These are phyloP conservation scores for Drosophila nigromelanica DNA, from an alignment of 1,140 invertebrate species.

Conservation along the genomic window DNA sequence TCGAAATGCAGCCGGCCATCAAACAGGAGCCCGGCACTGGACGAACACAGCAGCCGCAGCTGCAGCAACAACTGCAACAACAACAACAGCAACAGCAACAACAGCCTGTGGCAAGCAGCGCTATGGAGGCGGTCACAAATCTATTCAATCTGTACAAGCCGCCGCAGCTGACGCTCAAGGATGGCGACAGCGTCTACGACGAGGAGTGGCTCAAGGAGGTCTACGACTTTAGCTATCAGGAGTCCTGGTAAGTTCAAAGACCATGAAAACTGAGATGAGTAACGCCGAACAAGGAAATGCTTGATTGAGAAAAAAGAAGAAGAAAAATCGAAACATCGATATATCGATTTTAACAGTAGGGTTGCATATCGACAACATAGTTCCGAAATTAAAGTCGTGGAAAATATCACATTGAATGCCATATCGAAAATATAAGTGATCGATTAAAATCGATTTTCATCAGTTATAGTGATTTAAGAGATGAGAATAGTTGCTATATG, in stretches of 20 bases:
- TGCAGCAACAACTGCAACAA: background rate
- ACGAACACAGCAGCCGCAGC: background rate
- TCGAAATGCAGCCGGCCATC: slow-evolving; percentile 65
- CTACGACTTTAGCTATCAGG: slow-evolving; percentile 93
- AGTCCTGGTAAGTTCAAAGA: slow-evolving; percentile 89
- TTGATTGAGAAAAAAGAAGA: too few species aligned
- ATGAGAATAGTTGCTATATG: too few species aligned
- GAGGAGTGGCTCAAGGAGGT: slow-evolving; percentile 92
- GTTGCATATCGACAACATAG: too few species aligned
- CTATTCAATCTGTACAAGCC: slow-evolving; percentile 86
- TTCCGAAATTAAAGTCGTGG: too few species aligned
- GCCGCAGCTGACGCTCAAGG: slow-evolving; percentile 89
- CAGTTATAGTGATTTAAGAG: too few species aligned
- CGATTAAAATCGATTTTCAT: too few species aligned
- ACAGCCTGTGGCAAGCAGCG: slow-evolving; percentile 23
- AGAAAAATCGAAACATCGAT: too few species aligned
- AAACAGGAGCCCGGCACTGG: slow-evolving; percentile 63
- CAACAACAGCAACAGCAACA: background rate
- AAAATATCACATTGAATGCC: too few species aligned
- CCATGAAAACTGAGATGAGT: too few species aligned
- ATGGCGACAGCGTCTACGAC: slow-evolving; percentile 89
- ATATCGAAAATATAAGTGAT: too few species aligned
- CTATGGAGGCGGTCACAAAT: slow-evolving; percentile 67
- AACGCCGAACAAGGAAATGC: too few species aligned
- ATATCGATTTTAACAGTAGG: too few species aligned